phyloP scores from a whole-genome alignment of 1,140 invertebrate species.

The Rhopalosiphum maidis region DNA sequence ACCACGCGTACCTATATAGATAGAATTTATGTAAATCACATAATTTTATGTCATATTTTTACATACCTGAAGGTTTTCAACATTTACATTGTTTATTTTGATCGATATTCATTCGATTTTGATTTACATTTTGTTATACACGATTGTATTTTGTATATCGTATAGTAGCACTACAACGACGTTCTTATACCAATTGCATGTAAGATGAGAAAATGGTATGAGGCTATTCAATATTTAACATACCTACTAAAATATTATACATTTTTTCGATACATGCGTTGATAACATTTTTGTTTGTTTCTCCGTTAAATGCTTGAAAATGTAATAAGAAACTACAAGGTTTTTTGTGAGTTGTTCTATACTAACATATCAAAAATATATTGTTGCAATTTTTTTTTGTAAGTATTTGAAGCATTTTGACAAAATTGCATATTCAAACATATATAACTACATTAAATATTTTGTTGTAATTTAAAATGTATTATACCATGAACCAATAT shows the following conservation, averaged over 20 bases:
- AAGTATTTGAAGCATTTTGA: no score
- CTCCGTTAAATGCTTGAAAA: neutral
- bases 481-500: neutral
- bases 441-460: neutral
- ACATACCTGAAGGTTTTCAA: neutral
- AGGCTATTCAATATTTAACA: neutral
- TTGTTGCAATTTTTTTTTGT: neutral
- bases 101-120: neutral
- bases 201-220: neutral
- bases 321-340: neutral
- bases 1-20: neutral
- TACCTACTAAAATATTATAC: neutral
- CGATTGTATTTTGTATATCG: neutral
- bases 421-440: neutral
- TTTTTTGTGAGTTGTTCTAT: neutral
- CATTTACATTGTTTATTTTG: constrained; percentile 13
- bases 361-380: neutral
- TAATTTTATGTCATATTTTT: neutral
- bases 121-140: neutral
- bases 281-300: neutral
- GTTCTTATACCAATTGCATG: neutral
- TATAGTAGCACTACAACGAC: neutral
- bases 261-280: neutral
- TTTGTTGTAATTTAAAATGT: neutral
- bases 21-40: neutral